Conservation (phyloP, 2,113 vertebrate species). For the Nasalis larvatus region DNA sequence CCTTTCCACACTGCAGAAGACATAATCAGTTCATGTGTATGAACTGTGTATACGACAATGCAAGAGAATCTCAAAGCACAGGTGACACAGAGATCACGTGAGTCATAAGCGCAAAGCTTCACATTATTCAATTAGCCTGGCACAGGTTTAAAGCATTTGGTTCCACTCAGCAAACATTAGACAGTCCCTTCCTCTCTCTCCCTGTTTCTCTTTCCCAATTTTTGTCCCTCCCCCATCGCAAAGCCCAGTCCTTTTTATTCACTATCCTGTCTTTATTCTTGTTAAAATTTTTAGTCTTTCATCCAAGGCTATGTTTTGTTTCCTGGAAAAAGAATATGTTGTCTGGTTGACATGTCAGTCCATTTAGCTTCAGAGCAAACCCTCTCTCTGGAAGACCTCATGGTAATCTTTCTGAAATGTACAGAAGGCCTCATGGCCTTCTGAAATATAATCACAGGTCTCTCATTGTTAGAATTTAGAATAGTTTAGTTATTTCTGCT, state of each 20-base stretch:
- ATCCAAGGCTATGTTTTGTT: constrained; percentile 16
- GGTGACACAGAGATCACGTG: background rate
- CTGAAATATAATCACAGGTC: background rate
- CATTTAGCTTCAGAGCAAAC: background rate
- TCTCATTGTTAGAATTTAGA: background rate
- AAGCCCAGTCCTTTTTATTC: constrained; percentile 33
- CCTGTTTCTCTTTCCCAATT: background rate
- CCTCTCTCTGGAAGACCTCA: background rate
- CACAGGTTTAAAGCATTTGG: constrained; percentile 55
- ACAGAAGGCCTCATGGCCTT: background rate
- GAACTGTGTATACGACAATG: background rate
- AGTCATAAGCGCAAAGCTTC: background rate
- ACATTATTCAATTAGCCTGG: constrained; percentile 49
- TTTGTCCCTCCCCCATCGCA: background rate
- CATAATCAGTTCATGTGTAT: background rate
- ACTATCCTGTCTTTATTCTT: constrained; percentile 47
- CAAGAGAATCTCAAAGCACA: constrained; percentile 8
- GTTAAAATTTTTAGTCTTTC: constrained; percentile 39
- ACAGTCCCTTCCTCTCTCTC: background rate
- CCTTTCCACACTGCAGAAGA: background rate
- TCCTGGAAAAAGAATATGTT: background rate
- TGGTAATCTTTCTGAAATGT: background rate
- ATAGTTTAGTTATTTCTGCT: background rate
- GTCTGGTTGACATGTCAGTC: background rate
- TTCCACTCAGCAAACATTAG: constrained; percentile 53